Conservation (phyloP, 2,113 vertebrate genomes). For the Machaerirhynchus nigripectus region DNA sequence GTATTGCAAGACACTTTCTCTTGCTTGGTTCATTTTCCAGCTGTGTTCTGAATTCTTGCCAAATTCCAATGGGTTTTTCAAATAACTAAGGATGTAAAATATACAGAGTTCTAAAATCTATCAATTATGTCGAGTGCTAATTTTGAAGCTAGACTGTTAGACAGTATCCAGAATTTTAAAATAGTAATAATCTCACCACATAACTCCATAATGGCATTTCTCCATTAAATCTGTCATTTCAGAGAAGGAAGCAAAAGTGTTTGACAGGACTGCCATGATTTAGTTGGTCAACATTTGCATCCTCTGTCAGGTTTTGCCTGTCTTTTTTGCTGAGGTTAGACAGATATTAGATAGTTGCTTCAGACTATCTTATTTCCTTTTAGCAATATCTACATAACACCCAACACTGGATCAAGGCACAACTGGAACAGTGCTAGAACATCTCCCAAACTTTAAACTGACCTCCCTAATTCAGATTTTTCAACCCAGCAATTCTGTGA, state of each 20-base stretch:
- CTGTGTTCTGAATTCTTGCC: neutral
- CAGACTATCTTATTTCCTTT: neutral
- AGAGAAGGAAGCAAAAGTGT: neutral
- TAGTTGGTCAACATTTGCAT: neutral
- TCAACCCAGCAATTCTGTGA: neutral
- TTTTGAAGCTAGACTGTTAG: neutral
- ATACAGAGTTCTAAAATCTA: neutral
- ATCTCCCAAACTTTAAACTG: neutral
- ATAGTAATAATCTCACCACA: neutral
- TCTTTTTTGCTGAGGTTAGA: neutral
- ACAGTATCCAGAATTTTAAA: neutral
- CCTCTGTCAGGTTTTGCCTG: neutral
- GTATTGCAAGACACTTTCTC: neutral
- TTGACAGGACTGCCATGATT: neutral
- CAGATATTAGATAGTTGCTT: neutral
- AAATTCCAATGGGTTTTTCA: neutral
- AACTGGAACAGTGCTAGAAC: neutral
- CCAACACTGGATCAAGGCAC: neutral
- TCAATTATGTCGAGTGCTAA: neutral
- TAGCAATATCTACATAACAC: neutral
- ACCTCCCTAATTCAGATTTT: neutral
- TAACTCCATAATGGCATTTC: neutral
- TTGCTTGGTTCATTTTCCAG: neutral
- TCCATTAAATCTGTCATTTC: neutral
- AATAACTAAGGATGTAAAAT: neutral